Evolutionary conservation across 2,113 vertebrate species (phyloP).

Genomic region (Erythrocebus patas): DNA sequence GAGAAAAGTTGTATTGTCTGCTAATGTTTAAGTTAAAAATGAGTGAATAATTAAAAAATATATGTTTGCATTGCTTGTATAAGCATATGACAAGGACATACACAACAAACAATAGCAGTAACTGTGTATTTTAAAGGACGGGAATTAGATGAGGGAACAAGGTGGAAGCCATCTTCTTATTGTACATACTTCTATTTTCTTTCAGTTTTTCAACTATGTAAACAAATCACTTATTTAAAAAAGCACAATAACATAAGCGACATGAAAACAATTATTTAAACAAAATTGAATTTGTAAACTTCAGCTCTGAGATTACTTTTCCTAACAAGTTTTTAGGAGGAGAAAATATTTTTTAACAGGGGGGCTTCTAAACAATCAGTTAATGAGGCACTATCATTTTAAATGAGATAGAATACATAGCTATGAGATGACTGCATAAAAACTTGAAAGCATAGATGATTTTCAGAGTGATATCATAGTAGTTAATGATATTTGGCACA

Average conservation of each 20-base stretch:
- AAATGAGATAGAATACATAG: not conserved
- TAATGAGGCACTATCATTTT: not conserved
- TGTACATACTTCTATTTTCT: not conserved
- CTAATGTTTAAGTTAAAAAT: not conserved
- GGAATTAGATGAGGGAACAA: not conserved
- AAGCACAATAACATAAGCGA: not conserved
- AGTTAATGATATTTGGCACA: not conserved
- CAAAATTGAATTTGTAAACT: constrained; percentile 5
- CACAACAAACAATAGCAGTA: not conserved
- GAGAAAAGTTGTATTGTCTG: not conserved
- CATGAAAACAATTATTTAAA: not conserved
- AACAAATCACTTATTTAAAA: not conserved
- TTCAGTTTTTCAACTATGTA: not conserved
- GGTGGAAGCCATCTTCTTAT: not conserved
- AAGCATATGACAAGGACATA: not conserved
- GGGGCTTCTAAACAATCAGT: not conserved
- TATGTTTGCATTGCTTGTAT: not conserved
- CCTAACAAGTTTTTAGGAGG: not conserved
- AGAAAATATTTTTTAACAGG: not conserved
- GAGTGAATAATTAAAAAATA: not conserved
- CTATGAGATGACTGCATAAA: not conserved
- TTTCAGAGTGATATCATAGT: not conserved
- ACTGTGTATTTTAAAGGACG: not conserved
- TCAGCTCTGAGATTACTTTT: not conserved
- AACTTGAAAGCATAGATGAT: not conserved